Evolutionary conservation across 2,888 invertebrate species (phyloP).

Genomic region (Kuschelorhynchus macadamiae): DNA sequence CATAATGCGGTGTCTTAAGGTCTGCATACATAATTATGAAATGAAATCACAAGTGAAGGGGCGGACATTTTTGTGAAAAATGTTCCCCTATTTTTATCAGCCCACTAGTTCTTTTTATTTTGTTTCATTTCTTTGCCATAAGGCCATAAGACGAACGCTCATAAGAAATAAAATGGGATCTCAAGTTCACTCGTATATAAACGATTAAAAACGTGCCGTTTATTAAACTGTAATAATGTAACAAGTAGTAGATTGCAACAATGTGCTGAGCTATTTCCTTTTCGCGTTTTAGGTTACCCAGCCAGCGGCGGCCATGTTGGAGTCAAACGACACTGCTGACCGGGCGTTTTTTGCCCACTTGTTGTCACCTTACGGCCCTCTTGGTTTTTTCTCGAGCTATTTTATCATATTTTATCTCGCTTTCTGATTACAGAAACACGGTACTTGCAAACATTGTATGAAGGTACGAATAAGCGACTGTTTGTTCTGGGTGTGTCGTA

Average conservation of each 20-base stretch:
- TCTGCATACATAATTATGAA: too few species aligned
- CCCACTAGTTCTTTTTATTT: too few species aligned
- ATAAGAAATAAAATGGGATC: too few species aligned
- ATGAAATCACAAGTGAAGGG: too few species aligned
- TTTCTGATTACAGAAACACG: background rate
- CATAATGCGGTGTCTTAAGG: too few species aligned
- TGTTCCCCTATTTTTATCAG: too few species aligned
- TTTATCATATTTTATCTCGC: conserved; percentile 8
- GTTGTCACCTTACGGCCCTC: conserved; percentile 30
- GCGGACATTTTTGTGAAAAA: too few species aligned
- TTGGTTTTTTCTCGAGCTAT: conserved; percentile 7
- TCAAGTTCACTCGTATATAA: conserved; percentile 23
- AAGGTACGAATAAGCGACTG: background rate
- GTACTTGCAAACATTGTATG: background rate
- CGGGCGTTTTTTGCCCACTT: conserved; percentile 26
- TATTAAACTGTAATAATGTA: conserved; percentile 54
- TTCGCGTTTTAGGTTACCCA: conserved; percentile 43
- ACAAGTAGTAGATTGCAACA: conserved; percentile 57
- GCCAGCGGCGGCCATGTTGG: conserved; percentile 34
- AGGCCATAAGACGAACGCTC: too few species aligned
- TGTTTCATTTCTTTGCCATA: too few species aligned
- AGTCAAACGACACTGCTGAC: conserved; percentile 30
- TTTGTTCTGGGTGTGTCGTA: conserved; percentile 1
- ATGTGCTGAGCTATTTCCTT: conserved; percentile 66
- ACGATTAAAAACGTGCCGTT: conserved; percentile 57